Conservation (phyloP, 2,888 invertebrate species). For the Eristalis pertinax region DNA sequence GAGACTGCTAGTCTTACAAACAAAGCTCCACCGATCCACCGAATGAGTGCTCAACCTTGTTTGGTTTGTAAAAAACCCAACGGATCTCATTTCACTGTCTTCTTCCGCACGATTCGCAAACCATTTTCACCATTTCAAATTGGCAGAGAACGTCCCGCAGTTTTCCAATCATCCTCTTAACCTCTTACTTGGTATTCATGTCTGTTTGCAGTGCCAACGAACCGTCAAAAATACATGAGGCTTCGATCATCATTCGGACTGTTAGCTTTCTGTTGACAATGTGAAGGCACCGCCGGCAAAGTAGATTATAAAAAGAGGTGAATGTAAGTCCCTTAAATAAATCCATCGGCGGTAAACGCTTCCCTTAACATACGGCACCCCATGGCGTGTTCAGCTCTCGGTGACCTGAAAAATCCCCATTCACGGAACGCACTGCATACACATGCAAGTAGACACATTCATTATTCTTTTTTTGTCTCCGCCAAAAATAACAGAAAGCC, state of each 20-base stretch:
- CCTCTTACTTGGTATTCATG: too few relatives aligned
- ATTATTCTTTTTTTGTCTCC: not conserved
- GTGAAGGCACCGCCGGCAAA: not conserved
- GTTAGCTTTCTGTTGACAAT: not conserved
- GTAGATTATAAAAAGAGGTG: not conserved
- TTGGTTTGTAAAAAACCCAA: too few relatives aligned
- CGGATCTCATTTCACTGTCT: too few relatives aligned
- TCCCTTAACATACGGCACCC: not conserved
- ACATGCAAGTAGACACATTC: not conserved
- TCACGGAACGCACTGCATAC: not conserved
- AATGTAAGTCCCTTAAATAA: not conserved
- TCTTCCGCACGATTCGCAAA: too few relatives aligned
- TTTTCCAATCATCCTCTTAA: too few relatives aligned
- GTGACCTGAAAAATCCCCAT: not conserved
- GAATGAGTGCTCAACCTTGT: too few relatives aligned
- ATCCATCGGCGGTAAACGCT: not conserved
- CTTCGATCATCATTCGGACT: not conserved
- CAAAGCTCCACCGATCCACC: too few relatives aligned
- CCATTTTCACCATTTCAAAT: too few relatives aligned
- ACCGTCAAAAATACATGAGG: not conserved
- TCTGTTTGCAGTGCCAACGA: not conserved
- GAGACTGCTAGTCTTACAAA: too few relatives aligned
- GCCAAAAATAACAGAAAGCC: slow-evolving; percentile 1
- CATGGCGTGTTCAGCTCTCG: not conserved
- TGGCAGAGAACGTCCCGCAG: too few relatives aligned